Base-by-base conservation (phyloP, 2,113 vertebrate species). In the Apus apus region DNA sequence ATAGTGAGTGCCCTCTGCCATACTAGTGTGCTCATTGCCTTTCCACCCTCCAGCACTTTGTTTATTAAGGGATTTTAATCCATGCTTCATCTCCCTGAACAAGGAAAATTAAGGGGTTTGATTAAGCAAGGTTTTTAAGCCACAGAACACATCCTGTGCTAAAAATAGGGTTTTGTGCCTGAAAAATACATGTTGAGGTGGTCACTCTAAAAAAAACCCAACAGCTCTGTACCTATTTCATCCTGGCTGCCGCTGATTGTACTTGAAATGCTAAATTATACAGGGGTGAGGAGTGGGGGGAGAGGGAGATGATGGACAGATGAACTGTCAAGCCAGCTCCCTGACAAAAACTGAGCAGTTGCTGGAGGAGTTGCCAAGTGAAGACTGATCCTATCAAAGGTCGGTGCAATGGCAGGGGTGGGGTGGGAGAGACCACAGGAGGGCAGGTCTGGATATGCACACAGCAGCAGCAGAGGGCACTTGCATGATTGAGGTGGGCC, bases 201-300 rank as follows among this genome's bases (percentile, higher is more conserved):
- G 27, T 38, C 48, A 60, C n/a, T 72, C 74, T 64, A 56, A 67
- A 91, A 66, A 67, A 12, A n/a, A 80, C 45, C 45, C 45, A 48
- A 15, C 13, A 38, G 1, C 2, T 3, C 75, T 50, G n/a, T 32
- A 21, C 10, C 4, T 56, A 84, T 92, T 88, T 93, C 22, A 77
- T 76, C 22, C 18, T 23, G 34, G 6, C 56, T 56, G 72, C 15
- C 6, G 4, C 22, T 40, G 68, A 34, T 23, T 34, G 29, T 60
- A 36, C 17, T 51, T 90, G 56, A 92, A 93, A 77, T 60, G 36
- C 27, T 46, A 34, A 80, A 88, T 88, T 51, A 34, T 18, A 27
- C 2, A 0, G 3, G 7, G 12, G 12, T 4, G 8, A 4, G 27
- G 19, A 29, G 4, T 32, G 2, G 8, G 12, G 11, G 40, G 40